Base-by-base conservation (phyloP, 1,140 invertebrate genomes). In the Neodiprion pinetum region DNA sequence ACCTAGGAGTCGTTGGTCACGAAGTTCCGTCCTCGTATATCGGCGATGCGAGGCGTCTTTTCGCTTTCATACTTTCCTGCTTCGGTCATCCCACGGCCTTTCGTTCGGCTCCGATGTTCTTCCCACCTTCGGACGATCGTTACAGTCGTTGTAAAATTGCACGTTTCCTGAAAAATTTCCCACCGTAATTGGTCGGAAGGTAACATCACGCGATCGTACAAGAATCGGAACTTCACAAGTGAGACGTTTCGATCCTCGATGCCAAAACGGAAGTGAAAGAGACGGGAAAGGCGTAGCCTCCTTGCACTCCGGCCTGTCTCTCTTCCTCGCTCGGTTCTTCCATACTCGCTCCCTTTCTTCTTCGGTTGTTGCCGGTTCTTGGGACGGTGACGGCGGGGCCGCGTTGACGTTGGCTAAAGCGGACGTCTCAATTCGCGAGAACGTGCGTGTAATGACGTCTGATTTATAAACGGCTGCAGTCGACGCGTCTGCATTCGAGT, bases 341-440 rank as follows among this genome's bases (percentile, higher is more conserved):
- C 53, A 61, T 61, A 14, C 53, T 9, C 53, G 11, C 53, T 17
- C 9, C n/a, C 7, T 61, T 17, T 61, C 28, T 5, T 61, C 53
- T 61, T 61, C 5, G 53, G 3, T 17, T 14, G 53, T 61, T 61
- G 53, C 53, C 53, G 11, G 53, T 61, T 61, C 53, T 61, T 9
- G 53, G 11, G n/a, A 61, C 53, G 53, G n/a, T 17, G 53, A 14
- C 9, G 53, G n/a, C n/a, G 50, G 17, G 53, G 11, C 9, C 53
- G 53, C 53, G 53, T 12, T 61, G 53, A 61, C 53, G 53, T 61
- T 17, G 5, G 53, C 53, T 21, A 40, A 40, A 40, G 1, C 28
- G 53, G 9, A 61, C 53, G 53, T 61, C 53, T 61, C 53, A 61
- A 61, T 61, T 61, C 53, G n/a, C 53, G 53, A 61, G 53, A 61